Evolutionary conservation across 2,888 invertebrate genomes (phyloP).

Genomic region (Trichogramma evanescens): DNA sequence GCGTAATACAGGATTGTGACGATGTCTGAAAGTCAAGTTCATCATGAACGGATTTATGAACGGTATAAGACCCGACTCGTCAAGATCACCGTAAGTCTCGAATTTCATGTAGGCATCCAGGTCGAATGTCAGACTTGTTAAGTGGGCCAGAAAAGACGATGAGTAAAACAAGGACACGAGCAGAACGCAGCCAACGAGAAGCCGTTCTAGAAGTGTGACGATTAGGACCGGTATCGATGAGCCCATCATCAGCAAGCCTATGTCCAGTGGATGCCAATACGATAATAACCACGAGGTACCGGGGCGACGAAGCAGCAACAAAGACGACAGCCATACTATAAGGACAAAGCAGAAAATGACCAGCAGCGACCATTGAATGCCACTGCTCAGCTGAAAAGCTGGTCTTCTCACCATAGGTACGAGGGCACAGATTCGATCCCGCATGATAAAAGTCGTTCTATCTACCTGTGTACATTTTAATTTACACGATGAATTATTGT

Average conservation of each 20-base stretch:
- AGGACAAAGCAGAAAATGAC: neutral
- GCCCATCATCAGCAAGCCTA: neutral
- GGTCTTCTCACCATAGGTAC: neutral
- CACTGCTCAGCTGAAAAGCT: neutral
- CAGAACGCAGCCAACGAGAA: slow-evolving; percentile 2
- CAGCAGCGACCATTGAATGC: neutral
- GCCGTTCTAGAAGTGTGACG: neutral
- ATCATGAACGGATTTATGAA: slow-evolving; percentile 1
- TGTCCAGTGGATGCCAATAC: neutral
- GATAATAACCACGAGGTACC: neutral
- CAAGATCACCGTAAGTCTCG: neutral
- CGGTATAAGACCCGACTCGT: slow-evolving; percentile 4
- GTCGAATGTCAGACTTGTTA: slow-evolving; percentile 1
- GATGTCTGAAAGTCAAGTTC: neutral
- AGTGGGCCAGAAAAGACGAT: slow-evolving; percentile 1
- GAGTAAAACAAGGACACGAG: slow-evolving; percentile 7
- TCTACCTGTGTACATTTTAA: neutral
- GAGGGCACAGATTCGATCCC: neutral
- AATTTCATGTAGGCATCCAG: neutral
- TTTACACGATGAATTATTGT: neutral
- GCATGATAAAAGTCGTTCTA: neutral
- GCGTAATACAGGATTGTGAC: neutral
- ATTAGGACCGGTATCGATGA: neutral
- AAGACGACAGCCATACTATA: too few relatives aligned
- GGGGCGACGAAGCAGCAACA: neutral